phyloP scores from a whole-genome alignment of 1,140 invertebrate species.

The Ceratina japonica region DNA sequence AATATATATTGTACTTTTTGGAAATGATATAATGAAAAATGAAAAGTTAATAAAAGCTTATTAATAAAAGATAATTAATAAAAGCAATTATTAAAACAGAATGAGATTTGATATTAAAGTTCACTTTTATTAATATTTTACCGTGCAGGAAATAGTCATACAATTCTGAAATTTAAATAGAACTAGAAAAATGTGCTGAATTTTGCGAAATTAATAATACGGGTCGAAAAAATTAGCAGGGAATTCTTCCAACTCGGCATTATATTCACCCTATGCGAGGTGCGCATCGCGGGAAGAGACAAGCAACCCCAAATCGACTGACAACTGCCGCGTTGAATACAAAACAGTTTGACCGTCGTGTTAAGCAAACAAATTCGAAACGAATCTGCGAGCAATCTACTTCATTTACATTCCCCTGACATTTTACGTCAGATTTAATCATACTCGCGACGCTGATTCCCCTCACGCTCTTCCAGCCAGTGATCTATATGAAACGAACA shows the following conservation, averaged over 20 bases:
- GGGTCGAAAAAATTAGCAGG: neutral
- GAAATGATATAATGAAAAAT: too few relatives aligned
- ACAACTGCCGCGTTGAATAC: conserved; percentile 4
- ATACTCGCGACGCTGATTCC: neutral
- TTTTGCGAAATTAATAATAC: conserved; percentile 6
- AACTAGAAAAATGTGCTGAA: neutral
- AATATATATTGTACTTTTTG: too few relatives aligned
- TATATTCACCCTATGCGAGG: neutral
- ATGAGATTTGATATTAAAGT: too few relatives aligned
- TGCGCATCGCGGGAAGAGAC: neutral
- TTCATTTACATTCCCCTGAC: conserved; percentile 15
- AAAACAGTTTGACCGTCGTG: neutral
- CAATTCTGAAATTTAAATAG: neutral
- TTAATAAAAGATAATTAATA: too few relatives aligned
- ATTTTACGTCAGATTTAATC: conserved; percentile 23
- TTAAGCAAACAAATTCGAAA: conserved; percentile 23
- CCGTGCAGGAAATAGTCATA: too few relatives aligned
- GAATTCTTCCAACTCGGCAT: neutral
- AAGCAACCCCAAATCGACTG: conserved; percentile 9
- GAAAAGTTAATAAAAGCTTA: too few relatives aligned
- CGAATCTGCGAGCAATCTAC: conserved; percentile 17
- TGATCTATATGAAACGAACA: too few relatives aligned
- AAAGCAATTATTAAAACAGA: too few relatives aligned
- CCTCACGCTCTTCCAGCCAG: neutral
- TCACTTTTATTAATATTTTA: too few relatives aligned